Evolutionary conservation across 2,113 vertebrate species (phyloP), one percentile per base, ranked within the genome.

Genomic region (Dascyllus trimaculatus): DNA sequence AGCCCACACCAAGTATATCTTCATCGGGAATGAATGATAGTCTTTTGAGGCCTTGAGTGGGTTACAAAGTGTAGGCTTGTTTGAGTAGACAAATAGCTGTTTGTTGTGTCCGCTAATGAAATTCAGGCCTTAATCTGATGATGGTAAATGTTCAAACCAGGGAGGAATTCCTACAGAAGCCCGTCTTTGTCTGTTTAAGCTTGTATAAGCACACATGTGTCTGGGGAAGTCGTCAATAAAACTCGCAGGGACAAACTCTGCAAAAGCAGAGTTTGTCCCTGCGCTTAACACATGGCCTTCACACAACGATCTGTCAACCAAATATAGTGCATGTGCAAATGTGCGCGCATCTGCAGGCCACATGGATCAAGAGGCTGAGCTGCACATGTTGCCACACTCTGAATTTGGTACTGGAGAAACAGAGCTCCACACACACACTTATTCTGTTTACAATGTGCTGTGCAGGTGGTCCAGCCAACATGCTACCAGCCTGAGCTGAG

Each of bases 1-100:
- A 38, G 80, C 82, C 82, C 75, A 87, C 71, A 72, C 63, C 32
- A 17, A 29, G 49, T 77, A 17, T 9, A 63, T 85, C 78, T 77
- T 72, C 65, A 59, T 52, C 46, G 62, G 29, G 71, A 53, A 35
- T 65, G 85, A 84, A 81, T 65, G 65, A 70, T 18, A 35, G 49
- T 80, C 75, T 65, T 57, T 62, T 81, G 68, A 75, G 45, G 65
- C 58, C 43, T 43, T 29, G 66, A 69, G 77, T 74, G 81, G 84
- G 81, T 69, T 43, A 25, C 57, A 79, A 13, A 71, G 81, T 5
- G 43, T 19, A 49, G 57, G 52, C 56, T 29, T 35, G 75, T 68
- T 67, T 40, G 40, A 40, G 3, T 1, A 29, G 52, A 86, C 84
- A 85, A 79, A 78, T 49, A 57, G 53, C 52, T 62, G 35, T 43